These are phyloP conservation scores for Disparrhopalites patrizii DNA, from an alignment of 2,888 invertebrate species.

Conservation along the genomic window DNA sequence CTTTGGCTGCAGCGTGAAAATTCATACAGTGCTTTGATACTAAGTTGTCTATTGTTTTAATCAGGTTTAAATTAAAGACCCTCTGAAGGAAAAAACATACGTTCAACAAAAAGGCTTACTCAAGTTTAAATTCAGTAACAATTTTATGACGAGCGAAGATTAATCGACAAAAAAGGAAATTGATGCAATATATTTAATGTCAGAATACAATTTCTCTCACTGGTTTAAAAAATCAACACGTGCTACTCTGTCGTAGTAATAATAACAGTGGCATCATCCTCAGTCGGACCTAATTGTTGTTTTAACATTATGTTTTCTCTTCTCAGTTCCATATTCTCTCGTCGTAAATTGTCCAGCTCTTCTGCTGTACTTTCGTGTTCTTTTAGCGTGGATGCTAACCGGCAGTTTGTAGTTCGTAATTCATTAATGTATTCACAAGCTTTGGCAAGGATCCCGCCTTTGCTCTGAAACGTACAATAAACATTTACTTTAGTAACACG, in stretches of 20 bases:
- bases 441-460: conserved; percentile 91
- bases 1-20: too few species aligned
- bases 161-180: too few species aligned
- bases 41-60: too few species aligned
- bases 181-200: too few species aligned
- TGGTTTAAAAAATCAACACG: background rate
- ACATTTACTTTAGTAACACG: background rate
- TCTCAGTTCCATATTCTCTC: conserved; percentile 67
- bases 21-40: too few species aligned
- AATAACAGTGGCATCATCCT: conserved; percentile 46
- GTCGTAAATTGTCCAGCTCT: conserved; percentile 66
- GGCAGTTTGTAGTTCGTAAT: conserved; percentile 71
- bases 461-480: conserved; percentile 59
- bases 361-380: conserved; percentile 70
- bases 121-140: too few species aligned
- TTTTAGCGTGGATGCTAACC: conserved; percentile 61
- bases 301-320: conserved; percentile 70
- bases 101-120: too few species aligned
- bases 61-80: too few species aligned
- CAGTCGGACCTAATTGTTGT: conserved; percentile 56
- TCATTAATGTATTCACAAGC: conserved; percentile 92
- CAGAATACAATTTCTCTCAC: too few species aligned
- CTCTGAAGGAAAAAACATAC: too few species aligned
- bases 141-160: too few species aligned
- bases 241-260: conserved; percentile 42